Percentiles rank a stretch among this genome's conserved stretches.
These are phyloP conservation scores for Alectura lathami DNA, from an alignment of 2,113 vertebrate genomes.

Conservation along the genomic window DNA sequence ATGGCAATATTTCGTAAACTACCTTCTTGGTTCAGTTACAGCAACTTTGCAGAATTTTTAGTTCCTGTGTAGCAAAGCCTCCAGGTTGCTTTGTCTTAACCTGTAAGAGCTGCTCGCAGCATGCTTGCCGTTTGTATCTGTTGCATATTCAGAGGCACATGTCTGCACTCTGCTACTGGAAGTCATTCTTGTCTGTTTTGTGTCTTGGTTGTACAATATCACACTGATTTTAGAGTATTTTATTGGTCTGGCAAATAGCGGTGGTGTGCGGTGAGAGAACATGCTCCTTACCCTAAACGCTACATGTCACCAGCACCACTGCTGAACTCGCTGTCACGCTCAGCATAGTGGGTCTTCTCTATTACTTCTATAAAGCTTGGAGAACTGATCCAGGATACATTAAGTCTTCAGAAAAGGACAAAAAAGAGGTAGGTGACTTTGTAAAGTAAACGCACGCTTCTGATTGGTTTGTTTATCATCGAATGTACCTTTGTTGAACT, in stretches of 20 bases:
- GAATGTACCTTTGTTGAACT: neutral
- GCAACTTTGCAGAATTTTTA: neutral
- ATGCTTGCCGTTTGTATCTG: neutral
- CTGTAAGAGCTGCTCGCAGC: neutral
- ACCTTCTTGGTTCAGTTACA: neutral
- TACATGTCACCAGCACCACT: conserved; percentile 75
- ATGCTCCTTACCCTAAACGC: conserved; percentile 79
- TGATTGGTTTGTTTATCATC: neutral
- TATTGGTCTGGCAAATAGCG: neutral
- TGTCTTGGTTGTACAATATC: neutral
- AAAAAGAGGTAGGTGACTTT: conserved; percentile 82
- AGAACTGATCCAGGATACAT: conserved; percentile 88
- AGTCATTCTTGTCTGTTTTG: neutral
- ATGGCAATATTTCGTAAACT: neutral
- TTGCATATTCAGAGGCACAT: neutral
- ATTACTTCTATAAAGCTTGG: conserved; percentile 90
- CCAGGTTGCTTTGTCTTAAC: neutral
- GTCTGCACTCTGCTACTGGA: neutral
- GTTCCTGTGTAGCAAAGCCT: neutral
- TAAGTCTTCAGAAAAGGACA: conserved; percentile 88
- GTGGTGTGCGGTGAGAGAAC: neutral
- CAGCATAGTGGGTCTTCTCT: conserved; percentile 80
- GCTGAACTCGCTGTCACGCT: conserved; percentile 80
- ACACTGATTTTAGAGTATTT: neutral
- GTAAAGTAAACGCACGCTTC: neutral